Evolutionary conservation across 1,140 invertebrate species (phyloP), one percentile per base, ranked within the genome.

Genomic region (Platorchestia sp.): DNA sequence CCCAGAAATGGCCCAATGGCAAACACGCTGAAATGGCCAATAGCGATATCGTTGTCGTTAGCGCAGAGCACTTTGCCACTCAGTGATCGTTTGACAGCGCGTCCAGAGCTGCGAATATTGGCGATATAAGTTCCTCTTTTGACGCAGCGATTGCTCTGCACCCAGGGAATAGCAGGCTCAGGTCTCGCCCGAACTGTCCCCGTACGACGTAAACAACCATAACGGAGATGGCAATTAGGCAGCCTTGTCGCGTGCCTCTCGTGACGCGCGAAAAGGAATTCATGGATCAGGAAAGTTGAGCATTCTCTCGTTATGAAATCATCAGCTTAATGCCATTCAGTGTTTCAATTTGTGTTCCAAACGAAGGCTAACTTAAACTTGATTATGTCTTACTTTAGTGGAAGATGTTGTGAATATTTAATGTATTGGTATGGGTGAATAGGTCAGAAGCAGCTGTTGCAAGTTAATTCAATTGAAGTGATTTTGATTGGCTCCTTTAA

Each of bases 31-130:
- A 45, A 93, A 93, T 93, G 43, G 91, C 43, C 91, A 40, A 45
- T 45, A 45, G 91, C 45, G 43, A 93, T 45, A 93, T 45, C 91
- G 91, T 10, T 45, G 91, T 93, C 91, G 91, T 93, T 93, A 93
- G 43, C 43, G 40, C 91, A 19, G 91, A 7, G 91, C 45, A 45
- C 43, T 90, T 44, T 44, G 91, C 36, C 43, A 93, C 43, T 93
- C 45, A n/a, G 43, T 14, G 91, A 93, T 47, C 91, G 91, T 93
- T 93, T 93, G 43, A 93, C 91, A 44, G 44, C 91, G 41, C 87
- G 41, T 42, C 87, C 44, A 45, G 87, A 75, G 59, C 59, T 42
- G 7, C 87, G 87, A 89, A 41, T 41, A 89, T 44, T 89, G 87
- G 87, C 87, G 87, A 89, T 89, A 89, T 89, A 75, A 75, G 59